Conservation (phyloP, 2,888 invertebrate genomes). For the Trichopria drosophilae region DNA sequence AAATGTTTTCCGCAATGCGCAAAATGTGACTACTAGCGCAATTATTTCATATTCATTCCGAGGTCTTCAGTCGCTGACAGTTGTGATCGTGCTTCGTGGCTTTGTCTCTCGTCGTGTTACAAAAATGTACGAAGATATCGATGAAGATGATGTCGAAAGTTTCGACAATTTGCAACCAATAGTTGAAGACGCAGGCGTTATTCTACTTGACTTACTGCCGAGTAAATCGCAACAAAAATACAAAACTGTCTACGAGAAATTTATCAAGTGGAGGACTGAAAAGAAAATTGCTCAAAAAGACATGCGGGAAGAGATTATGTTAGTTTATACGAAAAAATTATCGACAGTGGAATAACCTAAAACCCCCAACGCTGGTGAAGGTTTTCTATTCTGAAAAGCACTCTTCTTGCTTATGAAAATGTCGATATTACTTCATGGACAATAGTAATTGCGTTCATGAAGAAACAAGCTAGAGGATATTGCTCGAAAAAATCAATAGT, state of each 20-base stretch:
- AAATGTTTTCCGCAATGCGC: no score
- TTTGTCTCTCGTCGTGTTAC: no score
- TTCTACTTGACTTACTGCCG: slow-evolving; percentile 13
- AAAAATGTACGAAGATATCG: no score
- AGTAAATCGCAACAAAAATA: slow-evolving; percentile 17
- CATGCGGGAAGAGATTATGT: slow-evolving; percentile 19
- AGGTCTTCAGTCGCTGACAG: no score
- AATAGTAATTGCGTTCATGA: slow-evolving; percentile 15
- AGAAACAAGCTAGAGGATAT: slow-evolving; percentile 18
- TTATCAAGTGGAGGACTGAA: slow-evolving; percentile 9
- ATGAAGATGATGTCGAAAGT: no score
- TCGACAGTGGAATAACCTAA: slow-evolving; percentile 11
- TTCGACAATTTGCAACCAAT: no score
- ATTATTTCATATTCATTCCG: no score
- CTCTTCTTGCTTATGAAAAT: slow-evolving; percentile 10
- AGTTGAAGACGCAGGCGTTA: no score
- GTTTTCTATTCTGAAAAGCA: slow-evolving; percentile 21
- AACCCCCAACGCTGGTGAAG: slow-evolving; percentile 25
- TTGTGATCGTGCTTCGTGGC: no score
- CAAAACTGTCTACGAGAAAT: slow-evolving; percentile 16
- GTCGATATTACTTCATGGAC: slow-evolving; percentile 10
- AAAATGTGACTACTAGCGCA: no score
- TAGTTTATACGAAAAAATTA: slow-evolving; percentile 16
- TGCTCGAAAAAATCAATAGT: slow-evolving; percentile 13
- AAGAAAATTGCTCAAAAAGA: slow-evolving; percentile 13